Evolutionary conservation across 2,888 invertebrate genomes (phyloP).

Genomic region (Idaea straminata): DNA sequence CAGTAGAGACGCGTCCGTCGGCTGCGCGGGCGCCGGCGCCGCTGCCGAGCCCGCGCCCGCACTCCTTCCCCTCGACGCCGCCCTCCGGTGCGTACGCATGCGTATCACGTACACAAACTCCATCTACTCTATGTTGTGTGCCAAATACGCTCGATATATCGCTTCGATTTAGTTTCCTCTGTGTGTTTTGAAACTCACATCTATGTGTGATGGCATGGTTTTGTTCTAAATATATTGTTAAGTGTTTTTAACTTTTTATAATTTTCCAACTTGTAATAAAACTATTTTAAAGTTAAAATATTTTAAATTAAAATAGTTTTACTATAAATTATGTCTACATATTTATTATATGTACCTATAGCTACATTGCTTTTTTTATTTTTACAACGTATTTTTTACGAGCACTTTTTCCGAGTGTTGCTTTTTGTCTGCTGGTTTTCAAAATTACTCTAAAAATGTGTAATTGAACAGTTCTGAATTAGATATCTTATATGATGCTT

Average conservation of each 20-base stretch:
- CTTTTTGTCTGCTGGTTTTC: not conserved
- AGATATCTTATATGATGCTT: not conserved
- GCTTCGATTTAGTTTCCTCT: constrained; percentile 9
- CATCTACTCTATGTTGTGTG: constrained; percentile 21
- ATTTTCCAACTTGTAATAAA: too few relatives aligned
- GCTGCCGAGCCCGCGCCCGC: constrained; percentile 60
- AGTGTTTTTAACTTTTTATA: too few relatives aligned
- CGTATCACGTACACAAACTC: constrained; percentile 17
- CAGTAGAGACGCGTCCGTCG: not conserved
- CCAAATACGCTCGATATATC: not conserved
- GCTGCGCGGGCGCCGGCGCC: constrained; percentile 39
- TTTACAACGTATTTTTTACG: not conserved
- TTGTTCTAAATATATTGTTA: not conserved
- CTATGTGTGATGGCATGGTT: not conserved
- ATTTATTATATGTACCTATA: too few relatives aligned
- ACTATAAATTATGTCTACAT: too few relatives aligned
- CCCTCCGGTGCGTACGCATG: constrained; percentile 77
- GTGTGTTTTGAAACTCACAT: constrained; percentile 1
- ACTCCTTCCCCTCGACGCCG: constrained; percentile 80
- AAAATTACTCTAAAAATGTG: not conserved
- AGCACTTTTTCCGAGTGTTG: not conserved
- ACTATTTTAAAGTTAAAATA: too few relatives aligned
- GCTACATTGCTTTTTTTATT: too few relatives aligned
- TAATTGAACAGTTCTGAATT: not conserved
- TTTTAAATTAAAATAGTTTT: too few relatives aligned